Base-by-base conservation (phyloP, 2,888 invertebrate genomes). In the Pyrrhosoma nymphula region DNA sequence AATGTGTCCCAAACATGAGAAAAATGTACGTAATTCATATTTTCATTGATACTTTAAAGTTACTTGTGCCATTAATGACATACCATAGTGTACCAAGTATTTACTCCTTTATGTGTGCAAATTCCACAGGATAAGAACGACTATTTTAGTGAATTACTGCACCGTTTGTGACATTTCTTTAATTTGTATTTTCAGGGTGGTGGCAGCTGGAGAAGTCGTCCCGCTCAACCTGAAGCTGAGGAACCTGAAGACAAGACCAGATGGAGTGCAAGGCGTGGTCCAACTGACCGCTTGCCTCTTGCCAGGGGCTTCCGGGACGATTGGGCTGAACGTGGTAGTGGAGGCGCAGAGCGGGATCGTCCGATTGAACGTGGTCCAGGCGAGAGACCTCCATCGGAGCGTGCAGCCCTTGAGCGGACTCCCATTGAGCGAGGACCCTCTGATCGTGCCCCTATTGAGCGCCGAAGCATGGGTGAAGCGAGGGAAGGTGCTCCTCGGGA, bases 171-270 rank as follows among this genome's bases (percentile, higher is more conserved):
- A 47, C 47, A 47, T 47, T 47, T 47, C 8, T 47, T 47, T 47
- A 47, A 4, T 47, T 2, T 47, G 4, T 8, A 47, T 47, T 47
- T 2, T 8, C 47, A 39, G 93, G 93, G 69, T 26, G 69, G 35
- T 69, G n/a, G 93, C 63, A 93, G 93, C n/a, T 93, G 93, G 93
- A 63, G 93, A 20, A 93, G 69, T 14, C 93, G 69, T 93, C 35
- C 47, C 1, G 16, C 93, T n/a, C 69, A 93, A 47, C 47, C 93
- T 26, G 93, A 93, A n/a, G 93, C 39, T 47, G 93, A 93, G 26
- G 63, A 47, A 18, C 47, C 69, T 23, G 93, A 93, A 26, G 93
- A 93, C 10, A 93, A 93, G 69, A 93, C 47, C 2, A 56, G 69
- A 6, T 93, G 93, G 93, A 35, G 69, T 93, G 23, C 69, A 18